Evolutionary conservation across 2,888 invertebrate genomes (phyloP), one percentile per base, ranked within the genome.

Genomic region (Drosophila cognata): DNA sequence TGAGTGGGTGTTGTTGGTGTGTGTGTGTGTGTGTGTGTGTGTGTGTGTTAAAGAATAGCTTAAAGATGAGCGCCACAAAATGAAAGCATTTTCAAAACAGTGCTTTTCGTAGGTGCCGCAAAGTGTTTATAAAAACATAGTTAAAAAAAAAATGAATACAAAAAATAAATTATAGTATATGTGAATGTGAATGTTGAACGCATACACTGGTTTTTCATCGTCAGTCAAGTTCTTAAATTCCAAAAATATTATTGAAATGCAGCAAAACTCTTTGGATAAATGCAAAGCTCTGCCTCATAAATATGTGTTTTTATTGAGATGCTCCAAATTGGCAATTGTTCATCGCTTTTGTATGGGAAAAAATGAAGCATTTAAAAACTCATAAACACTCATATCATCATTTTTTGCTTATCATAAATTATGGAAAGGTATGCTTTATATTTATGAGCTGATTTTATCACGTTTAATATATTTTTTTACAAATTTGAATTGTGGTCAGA

Each of bases 31-130:
- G 41, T 74, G 43, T 65, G n/a, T 71, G 36, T 74, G 36, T 63
- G 35, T 64, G 57, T 67, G 60, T 71, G n/a, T 65, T 35, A 76
- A 84, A 78, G 51, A 71, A 82, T 72, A 74, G 71, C 74, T 74
- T 70, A 51, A 74, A 60, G 41, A 80, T 71, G 71, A 66, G 60
- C 69, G 65, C 51, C 72, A 62, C 48, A 60, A 72, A 67, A 52
- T 46, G 13, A 59, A 53, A 66, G 66, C 68, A 38, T 41, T 66
- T 52, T 64, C 21, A 53, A 68, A 41, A 43, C 43, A 59, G 67
- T 66, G 60, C 74, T 64, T 56, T 58, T 61, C 16, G 48, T 21
- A 10, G n/a, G 58, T 74, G 67, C 69, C 29, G 25, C 38, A 62
- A 53, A 46, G 46, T 60, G 52, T 59, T n/a, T 31, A 33, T 29